phyloP scores from a whole-genome alignment of 1,140 invertebrate genomes.

The Hesperophylax magnus region DNA sequence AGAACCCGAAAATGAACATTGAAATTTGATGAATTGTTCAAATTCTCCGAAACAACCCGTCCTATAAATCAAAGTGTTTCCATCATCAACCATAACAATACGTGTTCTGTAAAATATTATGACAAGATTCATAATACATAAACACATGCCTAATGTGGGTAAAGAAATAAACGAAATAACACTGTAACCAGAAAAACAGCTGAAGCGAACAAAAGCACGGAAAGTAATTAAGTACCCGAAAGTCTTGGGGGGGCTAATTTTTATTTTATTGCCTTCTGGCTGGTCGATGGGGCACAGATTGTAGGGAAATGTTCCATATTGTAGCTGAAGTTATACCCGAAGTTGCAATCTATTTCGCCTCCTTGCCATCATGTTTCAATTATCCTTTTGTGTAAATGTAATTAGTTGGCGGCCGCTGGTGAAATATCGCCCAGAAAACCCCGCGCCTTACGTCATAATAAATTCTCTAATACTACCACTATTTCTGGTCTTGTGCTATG shows the following conservation, averaged over 20 bases:
- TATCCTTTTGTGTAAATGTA: conserved; percentile 57
- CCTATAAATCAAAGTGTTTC: too few relatives aligned
- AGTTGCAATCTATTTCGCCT: conserved; percentile 56
- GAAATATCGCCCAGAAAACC: conserved; percentile 54
- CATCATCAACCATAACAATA: too few relatives aligned
- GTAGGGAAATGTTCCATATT: conserved; percentile 7
- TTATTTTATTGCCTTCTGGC: conserved; percentile 28
- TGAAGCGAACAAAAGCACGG: too few relatives aligned
- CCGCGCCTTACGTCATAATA: conserved; percentile 53
- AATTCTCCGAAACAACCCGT: too few relatives aligned
- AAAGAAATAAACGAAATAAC: too few relatives aligned
- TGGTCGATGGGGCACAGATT: conserved; percentile 18
- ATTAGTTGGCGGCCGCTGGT: conserved; percentile 55
- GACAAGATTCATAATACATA: too few relatives aligned
- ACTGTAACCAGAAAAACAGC: too few relatives aligned
- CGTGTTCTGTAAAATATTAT: too few relatives aligned
- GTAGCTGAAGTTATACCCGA: conserved; percentile 37
- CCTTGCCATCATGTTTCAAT: conserved; percentile 57
- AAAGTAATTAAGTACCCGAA: conserved; percentile 12
- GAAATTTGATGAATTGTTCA: too few relatives aligned
- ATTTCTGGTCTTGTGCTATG: too few relatives aligned
- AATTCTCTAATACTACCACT: conserved; percentile 47
- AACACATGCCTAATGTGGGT: too few relatives aligned
- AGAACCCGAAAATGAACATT: too few relatives aligned
- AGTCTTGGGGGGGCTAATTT: conserved; percentile 4